Conservation (phyloP, 2,113 vertebrate genomes). For the Saguinus imperator region DNA sequence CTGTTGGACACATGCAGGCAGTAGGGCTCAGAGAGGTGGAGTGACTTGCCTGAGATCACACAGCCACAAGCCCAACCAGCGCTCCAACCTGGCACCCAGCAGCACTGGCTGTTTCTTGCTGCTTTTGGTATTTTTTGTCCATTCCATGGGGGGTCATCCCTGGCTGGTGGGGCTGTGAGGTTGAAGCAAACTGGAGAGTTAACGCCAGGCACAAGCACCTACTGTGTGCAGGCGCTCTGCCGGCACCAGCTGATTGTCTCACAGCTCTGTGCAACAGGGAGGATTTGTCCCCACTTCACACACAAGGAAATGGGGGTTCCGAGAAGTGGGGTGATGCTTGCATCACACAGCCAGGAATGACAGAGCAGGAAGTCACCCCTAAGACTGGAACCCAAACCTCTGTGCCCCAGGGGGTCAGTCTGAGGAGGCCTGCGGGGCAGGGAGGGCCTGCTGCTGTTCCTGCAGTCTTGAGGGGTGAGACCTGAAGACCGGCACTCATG, state of each 20-base stretch:
- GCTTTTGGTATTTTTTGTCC: background rate
- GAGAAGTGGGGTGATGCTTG: background rate
- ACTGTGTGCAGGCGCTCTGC: background rate
- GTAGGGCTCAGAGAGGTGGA: slow-evolving; percentile 11
- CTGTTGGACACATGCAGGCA: background rate
- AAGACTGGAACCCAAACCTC: background rate
- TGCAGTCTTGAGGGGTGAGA: too few relatives aligned
- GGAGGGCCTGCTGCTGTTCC: background rate
- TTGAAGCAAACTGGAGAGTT: background rate
- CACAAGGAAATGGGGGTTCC: background rate
- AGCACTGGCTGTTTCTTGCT: background rate
- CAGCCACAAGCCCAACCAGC: background rate
- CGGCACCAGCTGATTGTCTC: background rate
- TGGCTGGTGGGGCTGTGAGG: background rate
- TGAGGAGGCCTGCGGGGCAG: background rate
- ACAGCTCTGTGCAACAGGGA: background rate
- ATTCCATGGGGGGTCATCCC: background rate
- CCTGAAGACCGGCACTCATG: too few relatives aligned
- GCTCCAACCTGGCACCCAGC: background rate
- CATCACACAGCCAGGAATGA: background rate
- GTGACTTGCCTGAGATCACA: background rate
- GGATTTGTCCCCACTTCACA: too few relatives aligned
- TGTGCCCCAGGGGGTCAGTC: background rate
- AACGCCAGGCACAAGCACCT: background rate
- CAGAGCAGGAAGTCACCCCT: background rate